These are phyloP conservation scores for Rhinoderma darwinii DNA, from an alignment of 2,113 vertebrate genomes.

Conservation along the genomic window DNA sequence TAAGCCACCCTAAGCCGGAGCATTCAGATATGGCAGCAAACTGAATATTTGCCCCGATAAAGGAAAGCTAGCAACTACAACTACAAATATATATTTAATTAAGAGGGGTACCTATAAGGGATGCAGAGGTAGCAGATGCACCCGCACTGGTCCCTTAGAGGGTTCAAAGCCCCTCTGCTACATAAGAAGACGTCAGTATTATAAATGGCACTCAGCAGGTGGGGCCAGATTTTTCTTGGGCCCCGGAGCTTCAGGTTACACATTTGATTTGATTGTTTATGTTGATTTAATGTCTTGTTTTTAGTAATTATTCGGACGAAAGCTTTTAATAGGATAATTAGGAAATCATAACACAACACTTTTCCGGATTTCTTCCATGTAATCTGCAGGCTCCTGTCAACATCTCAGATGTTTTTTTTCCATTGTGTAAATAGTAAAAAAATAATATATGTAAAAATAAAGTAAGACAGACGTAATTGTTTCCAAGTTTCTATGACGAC, in stretches of 20 bases:
- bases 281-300: neutral
- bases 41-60: too few species aligned
- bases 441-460: conserved; percentile 20
- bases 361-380: neutral
- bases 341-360: neutral
- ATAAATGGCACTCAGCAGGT: too few species aligned
- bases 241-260: neutral
- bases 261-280: neutral
- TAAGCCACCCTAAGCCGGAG: too few species aligned
- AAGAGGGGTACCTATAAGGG: too few species aligned
- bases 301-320: neutral
- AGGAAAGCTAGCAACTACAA: too few species aligned
- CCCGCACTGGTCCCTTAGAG: too few species aligned
- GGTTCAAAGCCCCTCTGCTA: too few species aligned
- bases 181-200: too few species aligned
- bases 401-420: neutral
- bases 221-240: neutral
- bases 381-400: conserved; percentile 2
- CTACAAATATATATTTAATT: too few species aligned
- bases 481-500: conserved; percentile 31
- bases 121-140: too few species aligned
- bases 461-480: conserved; percentile 17
- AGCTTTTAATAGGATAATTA: conserved; percentile 10
- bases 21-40: too few species aligned
- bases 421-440: conserved; percentile 22